phyloP scores from a whole-genome alignment of 2,113 vertebrate genomes.

The Girardinichthys multiradiatus region DNA sequence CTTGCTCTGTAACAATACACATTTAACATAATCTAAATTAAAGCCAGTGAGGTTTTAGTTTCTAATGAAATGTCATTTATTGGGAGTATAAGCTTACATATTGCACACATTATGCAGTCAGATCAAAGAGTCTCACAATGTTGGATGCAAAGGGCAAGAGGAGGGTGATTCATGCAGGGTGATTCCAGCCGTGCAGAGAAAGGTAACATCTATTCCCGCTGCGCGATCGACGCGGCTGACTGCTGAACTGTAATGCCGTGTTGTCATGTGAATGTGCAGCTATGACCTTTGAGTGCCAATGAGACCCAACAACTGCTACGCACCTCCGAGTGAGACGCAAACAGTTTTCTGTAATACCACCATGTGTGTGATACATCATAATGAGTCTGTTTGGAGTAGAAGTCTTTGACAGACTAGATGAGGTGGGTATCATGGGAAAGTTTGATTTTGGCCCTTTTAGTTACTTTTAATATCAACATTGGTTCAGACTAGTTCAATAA shows the following conservation, averaged over 20 bases:
- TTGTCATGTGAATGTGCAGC: not conserved
- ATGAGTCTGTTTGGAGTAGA: too few species aligned
- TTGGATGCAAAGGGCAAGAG: not conserved
- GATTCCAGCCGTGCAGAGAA: conserved; percentile 14
- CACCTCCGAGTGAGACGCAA: not conserved
- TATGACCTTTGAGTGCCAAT: conserved; percentile 5
- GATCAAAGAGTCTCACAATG: not conserved
- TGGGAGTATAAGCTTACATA: not conserved
- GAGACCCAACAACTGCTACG: conserved; percentile 2
- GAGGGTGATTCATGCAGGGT: conserved; percentile 15
- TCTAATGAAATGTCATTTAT: not conserved
- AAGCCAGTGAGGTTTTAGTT: not conserved
- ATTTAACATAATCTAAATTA: not conserved
- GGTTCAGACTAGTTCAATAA: too few species aligned
- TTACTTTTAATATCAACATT: too few species aligned
- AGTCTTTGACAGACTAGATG: too few species aligned
- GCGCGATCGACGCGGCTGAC: conserved; percentile 5
- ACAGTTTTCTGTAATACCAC: not conserved
- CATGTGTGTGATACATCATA: too few species aligned
- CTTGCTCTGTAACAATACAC: too few species aligned
- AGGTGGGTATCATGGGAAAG: too few species aligned
- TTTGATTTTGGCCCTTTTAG: too few species aligned
- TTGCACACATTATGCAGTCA: not conserved
- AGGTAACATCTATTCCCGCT: not conserved
- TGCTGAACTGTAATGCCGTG: conserved; percentile 9